Evolutionary conservation across 2,888 invertebrate genomes (phyloP).

Genomic region (Synanthedon tipuliformis): DNA sequence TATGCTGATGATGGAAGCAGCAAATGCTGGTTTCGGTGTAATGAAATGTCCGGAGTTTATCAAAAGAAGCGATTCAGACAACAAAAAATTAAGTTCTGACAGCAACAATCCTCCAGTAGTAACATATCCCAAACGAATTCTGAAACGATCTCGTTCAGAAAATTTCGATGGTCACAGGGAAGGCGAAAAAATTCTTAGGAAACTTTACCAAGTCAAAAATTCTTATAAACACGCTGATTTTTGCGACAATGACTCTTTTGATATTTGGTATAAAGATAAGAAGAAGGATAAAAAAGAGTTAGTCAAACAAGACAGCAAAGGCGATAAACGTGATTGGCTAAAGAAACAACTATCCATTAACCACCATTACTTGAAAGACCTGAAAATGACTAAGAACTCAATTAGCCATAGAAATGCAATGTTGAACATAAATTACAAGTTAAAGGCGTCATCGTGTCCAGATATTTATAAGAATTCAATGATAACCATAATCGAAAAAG

Average conservation of each 20-base stretch:
- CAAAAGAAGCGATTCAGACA: slow-evolving; percentile 3
- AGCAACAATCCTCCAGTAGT: slow-evolving; percentile 35
- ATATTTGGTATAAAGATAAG: background rate
- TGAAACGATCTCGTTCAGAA: slow-evolving; percentile 46
- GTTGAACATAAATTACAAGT: slow-evolving; percentile 83
- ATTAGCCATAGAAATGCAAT: slow-evolving; percentile 89
- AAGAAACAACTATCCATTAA: slow-evolving; percentile 65
- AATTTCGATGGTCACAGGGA: slow-evolving; percentile 27
- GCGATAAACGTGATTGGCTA: slow-evolving; percentile 55
- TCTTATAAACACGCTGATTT: slow-evolving; percentile 20
- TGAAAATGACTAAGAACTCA: slow-evolving; percentile 81
- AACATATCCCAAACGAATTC: slow-evolving; percentile 24
- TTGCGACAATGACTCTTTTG: background rate
- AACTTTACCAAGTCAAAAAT: slow-evolving; percentile 31
- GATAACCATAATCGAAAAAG: slow-evolving; percentile 83
- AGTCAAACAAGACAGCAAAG: slow-evolving; percentile 49
- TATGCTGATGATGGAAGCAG: background rate
- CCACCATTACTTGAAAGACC: slow-evolving; percentile 78
- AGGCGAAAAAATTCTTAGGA: slow-evolving; percentile 15
- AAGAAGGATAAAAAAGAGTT: slow-evolving; percentile 40
- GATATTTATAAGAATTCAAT: slow-evolving; percentile 92
- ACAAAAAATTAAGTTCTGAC: slow-evolving; percentile 10
- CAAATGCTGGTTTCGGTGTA: background rate
- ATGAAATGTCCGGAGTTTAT: background rate
- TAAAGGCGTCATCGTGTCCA: slow-evolving; percentile 91